phyloP scores from a whole-genome alignment of 2,888 invertebrate species.

The Gandaritis pyraliata region DNA sequence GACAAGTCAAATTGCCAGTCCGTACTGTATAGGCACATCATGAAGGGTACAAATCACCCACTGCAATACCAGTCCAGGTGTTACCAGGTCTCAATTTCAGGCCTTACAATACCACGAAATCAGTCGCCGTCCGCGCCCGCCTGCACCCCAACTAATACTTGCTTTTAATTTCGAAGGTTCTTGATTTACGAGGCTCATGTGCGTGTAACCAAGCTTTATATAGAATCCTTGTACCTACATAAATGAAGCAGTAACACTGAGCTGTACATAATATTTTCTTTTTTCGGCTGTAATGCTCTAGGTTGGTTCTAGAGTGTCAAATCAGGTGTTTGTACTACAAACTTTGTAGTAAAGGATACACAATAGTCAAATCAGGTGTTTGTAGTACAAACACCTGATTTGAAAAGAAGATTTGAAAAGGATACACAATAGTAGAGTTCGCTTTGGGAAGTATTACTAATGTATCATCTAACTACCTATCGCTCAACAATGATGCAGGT shows the following conservation, averaged over 20 bases:
- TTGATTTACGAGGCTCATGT: constrained; percentile 77
- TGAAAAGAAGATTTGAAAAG: too few relatives aligned
- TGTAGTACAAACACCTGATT: too few relatives aligned
- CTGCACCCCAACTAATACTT: constrained; percentile 72
- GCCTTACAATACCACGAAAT: constrained; percentile 66
- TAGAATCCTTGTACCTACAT: neutral
- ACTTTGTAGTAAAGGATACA: too few relatives aligned
- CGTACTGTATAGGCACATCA: constrained; percentile 31
- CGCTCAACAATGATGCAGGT: too few relatives aligned
- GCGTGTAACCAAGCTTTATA: constrained; percentile 56
- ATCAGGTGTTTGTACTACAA: too few relatives aligned
- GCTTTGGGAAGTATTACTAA: too few relatives aligned
- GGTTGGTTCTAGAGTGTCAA: too few relatives aligned
- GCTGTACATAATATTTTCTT: too few relatives aligned
- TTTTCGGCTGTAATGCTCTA: too few relatives aligned
- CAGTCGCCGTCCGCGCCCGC: constrained; percentile 65
- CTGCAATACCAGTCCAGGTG: constrained; percentile 55
- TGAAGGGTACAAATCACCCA: constrained; percentile 42
- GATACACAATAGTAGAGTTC: too few relatives aligned
- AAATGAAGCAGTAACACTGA: neutral
- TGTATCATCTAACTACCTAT: too few relatives aligned
- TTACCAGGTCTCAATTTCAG: constrained; percentile 62
- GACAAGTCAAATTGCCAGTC: constrained; percentile 36
- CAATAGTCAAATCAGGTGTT: too few relatives aligned
- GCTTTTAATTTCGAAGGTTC: constrained; percentile 76